These are phyloP conservation scores for Chaetoderma sp. DNA, from an alignment of 2,888 invertebrate genomes.

Conservation along the genomic window DNA sequence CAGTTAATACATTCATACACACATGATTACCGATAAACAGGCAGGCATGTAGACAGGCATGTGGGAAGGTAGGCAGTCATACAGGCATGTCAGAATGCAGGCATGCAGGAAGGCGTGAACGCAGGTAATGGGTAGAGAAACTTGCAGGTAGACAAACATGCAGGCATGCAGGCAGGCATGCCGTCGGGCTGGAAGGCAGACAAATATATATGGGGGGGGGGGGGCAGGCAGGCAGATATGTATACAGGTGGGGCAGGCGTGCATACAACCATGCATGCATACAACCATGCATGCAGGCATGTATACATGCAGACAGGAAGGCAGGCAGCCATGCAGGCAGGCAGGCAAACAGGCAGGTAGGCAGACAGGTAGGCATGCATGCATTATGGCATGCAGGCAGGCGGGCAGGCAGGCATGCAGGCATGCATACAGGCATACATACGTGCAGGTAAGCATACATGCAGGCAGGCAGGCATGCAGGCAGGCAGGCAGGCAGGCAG, in stretches of 20 bases:
- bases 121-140: neutral
- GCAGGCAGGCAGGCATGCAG: neutral
- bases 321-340: no score
- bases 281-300: no score
- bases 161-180: neutral
- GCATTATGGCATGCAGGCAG: no score
- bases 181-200: neutral
- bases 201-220: neutral
- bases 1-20: constrained; percentile 14
- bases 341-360: no score
- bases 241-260: neutral
- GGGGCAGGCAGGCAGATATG: neutral
- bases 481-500: neutral
- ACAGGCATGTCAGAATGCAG: neutral
- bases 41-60: neutral
- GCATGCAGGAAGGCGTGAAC: neutral
- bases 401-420: no score
- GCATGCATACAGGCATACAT: no score
- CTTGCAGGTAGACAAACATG: neutral
- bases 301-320: no score
- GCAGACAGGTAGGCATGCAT: no score
- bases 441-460: no score
- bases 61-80: neutral
- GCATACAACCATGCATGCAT: neutral
- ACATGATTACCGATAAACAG: constrained; percentile 1